phyloP scores from a whole-genome alignment of 2,113 vertebrate species.

The Ahaetulla prasina region DNA sequence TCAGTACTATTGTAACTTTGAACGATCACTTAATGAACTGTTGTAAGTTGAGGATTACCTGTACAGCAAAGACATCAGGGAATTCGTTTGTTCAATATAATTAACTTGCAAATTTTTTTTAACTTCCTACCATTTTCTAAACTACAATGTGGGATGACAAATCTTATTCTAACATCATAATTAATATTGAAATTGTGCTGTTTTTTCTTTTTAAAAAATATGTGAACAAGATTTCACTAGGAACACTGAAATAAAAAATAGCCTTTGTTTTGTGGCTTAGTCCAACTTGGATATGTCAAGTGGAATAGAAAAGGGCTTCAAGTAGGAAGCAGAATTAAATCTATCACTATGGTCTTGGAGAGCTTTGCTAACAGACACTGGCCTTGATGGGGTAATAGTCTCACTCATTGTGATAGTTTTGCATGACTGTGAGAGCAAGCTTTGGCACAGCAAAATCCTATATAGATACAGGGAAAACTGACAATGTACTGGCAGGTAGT shows the following conservation, averaged over 20 bases:
- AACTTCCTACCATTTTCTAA: neutral
- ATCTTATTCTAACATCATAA: neutral
- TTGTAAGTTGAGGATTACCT: too few species aligned
- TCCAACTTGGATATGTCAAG: neutral
- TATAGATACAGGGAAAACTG: neutral
- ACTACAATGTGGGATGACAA: neutral
- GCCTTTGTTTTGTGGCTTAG: neutral
- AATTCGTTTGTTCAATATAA: neutral
- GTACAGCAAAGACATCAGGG: neutral
- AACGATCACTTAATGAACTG: too few species aligned
- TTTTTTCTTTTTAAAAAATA: neutral
- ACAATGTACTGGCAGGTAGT: slow-evolving; percentile 35
- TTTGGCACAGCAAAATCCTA: neutral
- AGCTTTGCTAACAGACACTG: neutral
- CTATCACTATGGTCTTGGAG: neutral
- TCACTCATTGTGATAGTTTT: neutral
- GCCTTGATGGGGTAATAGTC: neutral
- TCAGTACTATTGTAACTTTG: too few species aligned
- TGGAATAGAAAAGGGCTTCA: neutral
- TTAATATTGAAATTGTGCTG: neutral
- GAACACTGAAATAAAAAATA: neutral
- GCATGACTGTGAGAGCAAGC: neutral
- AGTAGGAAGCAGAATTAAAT: neutral
- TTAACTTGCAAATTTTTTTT: neutral
- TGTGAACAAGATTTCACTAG: neutral